phyloP scores from a whole-genome alignment of 2,888 invertebrate genomes.

The Ophion costatus region DNA sequence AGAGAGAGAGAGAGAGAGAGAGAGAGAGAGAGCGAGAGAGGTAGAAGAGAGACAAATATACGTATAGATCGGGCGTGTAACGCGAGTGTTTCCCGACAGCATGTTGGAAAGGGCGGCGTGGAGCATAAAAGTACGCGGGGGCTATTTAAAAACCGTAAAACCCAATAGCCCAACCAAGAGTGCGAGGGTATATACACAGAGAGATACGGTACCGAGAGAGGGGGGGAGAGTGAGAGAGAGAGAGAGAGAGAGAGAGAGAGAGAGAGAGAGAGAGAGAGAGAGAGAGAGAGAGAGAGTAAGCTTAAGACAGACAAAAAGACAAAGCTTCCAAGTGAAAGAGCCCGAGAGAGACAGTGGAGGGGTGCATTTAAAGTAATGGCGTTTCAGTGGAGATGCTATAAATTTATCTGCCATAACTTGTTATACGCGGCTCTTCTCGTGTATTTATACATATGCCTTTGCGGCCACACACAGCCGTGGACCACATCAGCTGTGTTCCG shows the following conservation, averaged over 20 bases:
- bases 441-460: conserved; percentile 82
- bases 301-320: conserved; percentile 36
- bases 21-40: background rate
- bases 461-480: conserved; percentile 79
- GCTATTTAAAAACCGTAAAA: conserved; percentile 83
- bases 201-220: conserved; percentile 30
- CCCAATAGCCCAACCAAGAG: conserved; percentile 74
- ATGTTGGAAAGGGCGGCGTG: conserved; percentile 62
- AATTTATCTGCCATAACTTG: conserved; percentile 84
- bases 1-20: background rate
- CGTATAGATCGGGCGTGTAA: conserved; percentile 30
- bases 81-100: conserved; percentile 46
- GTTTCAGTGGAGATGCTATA: conserved; percentile 84
- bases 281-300: conserved; percentile 11
- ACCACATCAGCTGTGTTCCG: conserved; percentile 41
- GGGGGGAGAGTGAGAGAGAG: conserved; percentile 2
- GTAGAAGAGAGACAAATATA: conserved; percentile 1
- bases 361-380: conserved; percentile 79
- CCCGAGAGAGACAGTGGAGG: conserved; percentile 66
- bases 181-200: conserved; percentile 62
- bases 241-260: conserved; percentile 9
- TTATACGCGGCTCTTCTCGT: conserved; percentile 83
- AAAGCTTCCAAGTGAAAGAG: conserved; percentile 55
- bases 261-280: background rate
- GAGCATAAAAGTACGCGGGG: conserved; percentile 70